Evolutionary conservation across 2,888 invertebrate species (phyloP), one percentile per base, ranked within the genome.

Genomic region (Crocallis elinguaria): DNA sequence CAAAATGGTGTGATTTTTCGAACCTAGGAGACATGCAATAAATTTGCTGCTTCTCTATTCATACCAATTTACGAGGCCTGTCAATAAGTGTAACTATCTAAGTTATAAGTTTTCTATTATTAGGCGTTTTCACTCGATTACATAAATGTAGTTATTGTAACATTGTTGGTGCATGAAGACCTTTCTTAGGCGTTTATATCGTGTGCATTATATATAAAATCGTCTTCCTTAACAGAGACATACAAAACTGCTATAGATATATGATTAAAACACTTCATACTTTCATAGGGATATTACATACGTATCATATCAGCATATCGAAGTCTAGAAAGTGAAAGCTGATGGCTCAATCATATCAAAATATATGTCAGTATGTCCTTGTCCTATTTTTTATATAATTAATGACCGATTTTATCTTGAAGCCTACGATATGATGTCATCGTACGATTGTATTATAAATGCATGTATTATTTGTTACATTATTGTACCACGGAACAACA

Each of bases 71-170:
- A 37, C 14, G 13, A 25, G 14, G 21, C 32, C 6, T 17, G 7
- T 19, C 13, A 13, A 37, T 37, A 30, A 37, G 12, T 45, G 19
- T 17, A 16, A 19, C 30, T 29, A 36, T 16, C n/a, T 19, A 41
- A 13, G 3, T 43, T 32, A 32, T 0, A 42, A 2, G 13, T 30
- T 42, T 12, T 33, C n/a, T 33, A 21, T 16, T 14, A n/a, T 27
- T 44, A 45, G 35, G 30, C 17, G n/a, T 37, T 13, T 57, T 51
- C 16, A 45, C 37, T 11, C 41, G 42, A 29, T 27, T 42, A 42
- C 23, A 35, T n/a, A n/a, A n/a, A n/a, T 39, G 36, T 59, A 68
- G 52, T 64, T 68, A 64, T 69, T 68, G 66, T 67, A 58, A 60
- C 53, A 45, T 44, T 51, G 41, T 62, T 50, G 61, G 68, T 73